Base-by-base conservation (phyloP, 1,140 invertebrate genomes). In the Melitaea cinxia region DNA sequence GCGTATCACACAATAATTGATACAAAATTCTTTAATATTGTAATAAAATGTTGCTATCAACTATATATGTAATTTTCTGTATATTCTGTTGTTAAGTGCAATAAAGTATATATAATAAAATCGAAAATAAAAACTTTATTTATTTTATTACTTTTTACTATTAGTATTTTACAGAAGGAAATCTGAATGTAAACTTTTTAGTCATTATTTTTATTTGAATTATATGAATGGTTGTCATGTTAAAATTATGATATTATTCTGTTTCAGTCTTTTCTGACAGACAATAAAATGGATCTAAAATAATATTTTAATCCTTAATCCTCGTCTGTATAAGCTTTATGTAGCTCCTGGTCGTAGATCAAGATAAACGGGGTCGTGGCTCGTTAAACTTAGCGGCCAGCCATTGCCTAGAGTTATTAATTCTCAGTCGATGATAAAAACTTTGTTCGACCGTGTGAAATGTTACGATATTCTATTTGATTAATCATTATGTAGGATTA, bases 351-450 rank as follows among this genome's bases (percentile, higher is more conserved):
- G 35, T 58, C 54, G 64, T 70, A 77, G 72, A 72, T 79, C 68
- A 74, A 75, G 71, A 76, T 74, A 77, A 78, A 75, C 71, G 66
- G 64, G 61, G 66, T 67, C 68, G 70, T 57, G 24, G 63, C 56
- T 66, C 71, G 61, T 68, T 69, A 65, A 72, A 75, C 66, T 78
- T 74, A 64, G 65, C 64, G 59, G 55, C 47, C 64, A 57, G 53
- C 66, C 67, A 68, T 70, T 70, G 69, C 58, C 52, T 62, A 39
- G 42, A 71, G 77, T 75, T 81, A 80, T 83, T 81, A 80, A 83
- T 83, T 83, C 80, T 81, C 77, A 81, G 78, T 81, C 74, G 69
- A 57, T 45, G 73, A 74, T 78, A 77, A 77, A 77, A 70, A 72
- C 62, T 69, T 72, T 61, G 54, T 15, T 54, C 14, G 10, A 59